phyloP scores from a whole-genome alignment of 2,797 vertebrate genomes.

The Gymnocypris eckloni region DNA sequence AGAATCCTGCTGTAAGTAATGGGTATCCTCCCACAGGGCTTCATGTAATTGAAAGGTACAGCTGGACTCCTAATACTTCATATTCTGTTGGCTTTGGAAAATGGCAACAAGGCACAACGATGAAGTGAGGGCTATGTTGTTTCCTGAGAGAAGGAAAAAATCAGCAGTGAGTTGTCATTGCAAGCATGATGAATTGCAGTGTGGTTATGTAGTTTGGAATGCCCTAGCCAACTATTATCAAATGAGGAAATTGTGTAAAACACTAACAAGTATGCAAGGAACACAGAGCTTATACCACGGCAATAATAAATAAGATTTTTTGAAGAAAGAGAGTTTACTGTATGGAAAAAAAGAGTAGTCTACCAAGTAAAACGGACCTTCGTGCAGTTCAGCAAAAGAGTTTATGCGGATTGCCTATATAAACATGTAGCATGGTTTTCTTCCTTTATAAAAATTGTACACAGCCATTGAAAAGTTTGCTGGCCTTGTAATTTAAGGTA shows the following conservation, averaged over 20 bases:
- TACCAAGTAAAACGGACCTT: neutral
- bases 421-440: slow-evolving; percentile 12
- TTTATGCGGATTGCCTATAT: neutral
- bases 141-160: slow-evolving; percentile 46
- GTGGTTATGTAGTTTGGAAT: slow-evolving; percentile 48
- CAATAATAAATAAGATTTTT: neutral
- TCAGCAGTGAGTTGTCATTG: slow-evolving; percentile 38
- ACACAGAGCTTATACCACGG: slow-evolving; percentile 23
- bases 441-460: neutral
- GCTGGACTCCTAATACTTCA: slow-evolving; percentile 47
- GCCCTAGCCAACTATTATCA: slow-evolving; percentile 28
- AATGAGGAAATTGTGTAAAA: slow-evolving; percentile 44
- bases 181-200: slow-evolving; percentile 47
- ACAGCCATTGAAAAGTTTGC: slow-evolving; percentile 17
- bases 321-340: neutral
- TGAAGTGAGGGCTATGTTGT: slow-evolving; percentile 39
- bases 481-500: slow-evolving; percentile 25
- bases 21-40: slow-evolving; percentile 58
- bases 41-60: slow-evolving; percentile 59
- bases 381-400: neutral
- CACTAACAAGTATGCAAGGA: slow-evolving; percentile 16
- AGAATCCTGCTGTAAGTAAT: slow-evolving; percentile 55
- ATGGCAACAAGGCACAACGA: slow-evolving; percentile 40
- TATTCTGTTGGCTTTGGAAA: slow-evolving; percentile 48
- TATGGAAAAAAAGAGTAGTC: neutral